Conservation (phyloP, 2,888 invertebrate species). For the Megamerina dolium region DNA sequence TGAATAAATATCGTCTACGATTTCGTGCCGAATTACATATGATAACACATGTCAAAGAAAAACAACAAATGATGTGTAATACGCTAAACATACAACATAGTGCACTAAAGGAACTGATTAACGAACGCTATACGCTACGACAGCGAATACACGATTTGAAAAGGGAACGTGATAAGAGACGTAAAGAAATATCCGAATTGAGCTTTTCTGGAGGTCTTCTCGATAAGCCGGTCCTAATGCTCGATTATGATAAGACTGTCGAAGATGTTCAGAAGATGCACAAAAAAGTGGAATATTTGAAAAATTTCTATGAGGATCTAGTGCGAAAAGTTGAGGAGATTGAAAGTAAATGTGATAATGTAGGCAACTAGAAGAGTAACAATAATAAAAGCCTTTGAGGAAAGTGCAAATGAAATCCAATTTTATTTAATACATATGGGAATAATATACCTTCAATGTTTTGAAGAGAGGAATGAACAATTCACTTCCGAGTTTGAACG, state of each 20-base stretch:
- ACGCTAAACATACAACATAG: constrained; percentile 11
- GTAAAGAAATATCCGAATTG: constrained; percentile 25
- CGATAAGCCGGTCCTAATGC: constrained; percentile 35
- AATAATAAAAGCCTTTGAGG: too few species aligned
- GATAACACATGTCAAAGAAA: constrained; percentile 37
- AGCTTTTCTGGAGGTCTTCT: constrained; percentile 36
- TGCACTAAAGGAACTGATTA: constrained; percentile 10
- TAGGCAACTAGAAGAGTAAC: too few species aligned
- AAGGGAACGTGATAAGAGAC: constrained; percentile 25
- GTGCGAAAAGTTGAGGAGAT: background rate
- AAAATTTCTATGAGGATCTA: background rate
- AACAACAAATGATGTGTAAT: constrained; percentile 24
- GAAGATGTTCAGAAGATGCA: background rate
- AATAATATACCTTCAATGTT: too few species aligned
- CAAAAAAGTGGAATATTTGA: background rate
- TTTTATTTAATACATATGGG: too few species aligned
- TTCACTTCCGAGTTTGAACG: too few species aligned
- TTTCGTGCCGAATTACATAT: constrained; percentile 33
- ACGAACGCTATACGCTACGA: constrained; percentile 19
- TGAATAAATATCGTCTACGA: constrained; percentile 27
- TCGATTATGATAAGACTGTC: constrained; percentile 37
- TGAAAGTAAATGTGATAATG: too few species aligned
- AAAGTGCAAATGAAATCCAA: too few species aligned
- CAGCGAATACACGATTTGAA: constrained; percentile 28
- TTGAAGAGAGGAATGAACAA: too few species aligned